phyloP scores from a whole-genome alignment of 2,888 invertebrate genomes.

The Agonopterix arenella region DNA sequence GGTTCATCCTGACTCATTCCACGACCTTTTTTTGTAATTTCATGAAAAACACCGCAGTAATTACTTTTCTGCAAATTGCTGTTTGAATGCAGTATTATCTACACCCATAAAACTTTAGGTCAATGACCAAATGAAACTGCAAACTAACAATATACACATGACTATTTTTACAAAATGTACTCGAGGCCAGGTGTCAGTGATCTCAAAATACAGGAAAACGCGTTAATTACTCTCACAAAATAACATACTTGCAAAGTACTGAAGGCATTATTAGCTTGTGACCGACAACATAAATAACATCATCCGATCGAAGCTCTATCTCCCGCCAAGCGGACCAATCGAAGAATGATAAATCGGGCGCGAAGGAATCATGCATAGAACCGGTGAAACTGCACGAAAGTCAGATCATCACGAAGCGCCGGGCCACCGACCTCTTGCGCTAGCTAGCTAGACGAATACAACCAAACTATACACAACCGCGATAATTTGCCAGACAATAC shows the following conservation, averaged over 20 bases:
- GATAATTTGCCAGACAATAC: conserved; percentile 41
- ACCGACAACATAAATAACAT: no score
- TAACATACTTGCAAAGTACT: no score
- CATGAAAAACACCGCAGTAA: background rate
- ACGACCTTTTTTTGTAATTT: background rate
- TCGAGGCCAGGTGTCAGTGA: conserved; percentile 36
- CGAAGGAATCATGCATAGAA: conserved; percentile 18
- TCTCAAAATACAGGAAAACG: conserved; percentile 10
- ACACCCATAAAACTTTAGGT: conserved; percentile 22
- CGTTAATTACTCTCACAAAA: no score
- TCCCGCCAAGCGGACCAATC: conserved; percentile 4
- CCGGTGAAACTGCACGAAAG: conserved; percentile 28
- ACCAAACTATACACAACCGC: conserved; percentile 9
- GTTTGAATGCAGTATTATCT: background rate
- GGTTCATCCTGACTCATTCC: background rate
- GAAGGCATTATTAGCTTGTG: no score
- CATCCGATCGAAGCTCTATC: background rate
- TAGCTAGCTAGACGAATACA: background rate
- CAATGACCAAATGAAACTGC: conserved; percentile 34
- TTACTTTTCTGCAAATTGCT: background rate
- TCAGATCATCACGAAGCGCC: conserved; percentile 18
- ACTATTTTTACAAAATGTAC: background rate
- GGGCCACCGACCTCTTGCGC: conserved; percentile 38
- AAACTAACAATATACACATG: background rate
- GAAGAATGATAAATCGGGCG: conserved; percentile 16